phyloP scores from a whole-genome alignment of 2,888 invertebrate species.

The Hemithea aestivaria region DNA sequence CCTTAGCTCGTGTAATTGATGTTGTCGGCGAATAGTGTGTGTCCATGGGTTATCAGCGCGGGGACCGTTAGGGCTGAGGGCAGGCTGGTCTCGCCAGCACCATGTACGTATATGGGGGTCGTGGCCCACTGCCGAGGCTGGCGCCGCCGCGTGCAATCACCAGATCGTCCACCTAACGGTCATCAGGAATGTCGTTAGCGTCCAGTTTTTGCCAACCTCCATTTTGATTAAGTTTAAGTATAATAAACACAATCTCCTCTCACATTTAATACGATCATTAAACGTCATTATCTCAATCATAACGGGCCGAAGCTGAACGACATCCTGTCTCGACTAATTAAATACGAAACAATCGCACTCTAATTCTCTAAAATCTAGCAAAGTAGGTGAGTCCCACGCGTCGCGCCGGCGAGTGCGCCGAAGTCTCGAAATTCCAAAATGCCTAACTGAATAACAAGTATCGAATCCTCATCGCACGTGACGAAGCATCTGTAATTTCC shows the following conservation, averaged over 20 bases:
- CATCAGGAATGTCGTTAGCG: constrained; percentile 64
- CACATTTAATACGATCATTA: constrained; percentile 45
- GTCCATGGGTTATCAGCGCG: constrained; percentile 39
- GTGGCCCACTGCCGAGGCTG: constrained; percentile 5
- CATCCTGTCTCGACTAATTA: constrained; percentile 24
- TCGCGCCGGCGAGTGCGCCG: constrained; percentile 34
- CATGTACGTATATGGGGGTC: constrained; percentile 32
- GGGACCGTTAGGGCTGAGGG: constrained; percentile 48
- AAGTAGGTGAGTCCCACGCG: constrained; percentile 44
- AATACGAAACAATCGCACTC: constrained; percentile 25
- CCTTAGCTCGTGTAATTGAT: constrained; percentile 36
- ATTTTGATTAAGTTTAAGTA: constrained; percentile 40
- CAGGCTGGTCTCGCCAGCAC: constrained; percentile 20
- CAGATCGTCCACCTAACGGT: constrained; percentile 66
- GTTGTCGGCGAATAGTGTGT: constrained; percentile 35
- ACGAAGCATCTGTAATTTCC: constrained; percentile 53
- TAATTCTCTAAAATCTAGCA: constrained; percentile 26
- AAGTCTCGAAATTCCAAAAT: constrained; percentile 44
- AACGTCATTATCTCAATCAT: constrained; percentile 43
- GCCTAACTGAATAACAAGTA: constrained; percentile 45
- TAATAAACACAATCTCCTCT: constrained; percentile 46
- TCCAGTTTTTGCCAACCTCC: constrained; percentile 58
- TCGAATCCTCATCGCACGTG: constrained; percentile 43
- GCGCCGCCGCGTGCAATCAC: constrained; percentile 31
- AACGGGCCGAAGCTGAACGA: constrained; percentile 31